Percentiles rank a stretch among this genome's conserved stretches.
Conservation (phyloP, 2,888 invertebrate genomes). For the Drosophila subsilvestris region DNA sequence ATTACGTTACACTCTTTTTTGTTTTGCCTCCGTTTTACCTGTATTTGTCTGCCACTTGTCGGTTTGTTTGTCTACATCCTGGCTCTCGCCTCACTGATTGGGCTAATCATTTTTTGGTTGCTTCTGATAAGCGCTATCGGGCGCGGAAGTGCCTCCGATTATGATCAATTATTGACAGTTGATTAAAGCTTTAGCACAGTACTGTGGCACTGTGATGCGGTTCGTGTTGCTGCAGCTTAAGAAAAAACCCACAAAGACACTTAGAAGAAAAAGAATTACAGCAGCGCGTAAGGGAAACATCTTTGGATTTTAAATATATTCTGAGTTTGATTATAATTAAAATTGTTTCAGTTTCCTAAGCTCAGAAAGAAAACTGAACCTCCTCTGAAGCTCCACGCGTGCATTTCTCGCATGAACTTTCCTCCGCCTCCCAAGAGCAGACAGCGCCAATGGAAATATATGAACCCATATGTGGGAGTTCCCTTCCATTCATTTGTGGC, state of each 20-base stretch:
- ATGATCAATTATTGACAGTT: constrained; percentile 13
- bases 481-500: constrained; percentile 8
- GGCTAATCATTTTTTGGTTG: constrained; percentile 25
- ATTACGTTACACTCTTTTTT: constrained; percentile 22
- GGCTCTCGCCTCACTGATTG: constrained; percentile 11
- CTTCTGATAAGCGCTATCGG: constrained; percentile 19
- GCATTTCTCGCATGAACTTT: not conserved
- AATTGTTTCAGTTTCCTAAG: not conserved
- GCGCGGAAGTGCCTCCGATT: constrained; percentile 1
- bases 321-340: not conserved
- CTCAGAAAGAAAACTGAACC: not conserved
- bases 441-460: not conserved
- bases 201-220: not conserved
- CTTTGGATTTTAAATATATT: no score
- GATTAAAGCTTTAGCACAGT: constrained; percentile 16
- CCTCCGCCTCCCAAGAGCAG: not conserved
- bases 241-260: no score
- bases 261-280: no score
- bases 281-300: no score
- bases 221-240: no score
- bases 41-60: constrained; percentile 35
- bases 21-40: constrained; percentile 27
- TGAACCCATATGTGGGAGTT: constrained; percentile 5
- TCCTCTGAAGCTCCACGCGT: not conserved
- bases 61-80: constrained; percentile 27